Conservation (phyloP, 2,888 invertebrate species). For the Oscheius myriophilus region DNA sequence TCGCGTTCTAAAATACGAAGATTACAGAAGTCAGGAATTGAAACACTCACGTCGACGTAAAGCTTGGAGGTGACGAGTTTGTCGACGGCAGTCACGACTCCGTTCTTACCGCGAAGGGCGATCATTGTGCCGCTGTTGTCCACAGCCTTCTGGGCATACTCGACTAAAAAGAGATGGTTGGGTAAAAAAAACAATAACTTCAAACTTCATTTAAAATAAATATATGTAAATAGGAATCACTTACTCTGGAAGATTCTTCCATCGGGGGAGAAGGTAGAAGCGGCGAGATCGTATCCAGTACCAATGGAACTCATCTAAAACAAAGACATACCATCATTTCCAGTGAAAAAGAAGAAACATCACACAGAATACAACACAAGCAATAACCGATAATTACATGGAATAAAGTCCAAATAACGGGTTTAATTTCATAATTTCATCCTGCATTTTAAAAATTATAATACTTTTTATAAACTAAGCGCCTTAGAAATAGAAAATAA, state of each 20-base stretch:
- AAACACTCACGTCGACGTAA: constrained; percentile 74
- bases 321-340: background rate
- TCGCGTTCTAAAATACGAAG: constrained; percentile 57
- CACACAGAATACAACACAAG: constrained; percentile 1
- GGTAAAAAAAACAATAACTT: background rate
- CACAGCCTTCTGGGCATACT: constrained; percentile 98
- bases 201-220: background rate
- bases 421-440: no score
- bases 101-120: constrained; percentile 91
- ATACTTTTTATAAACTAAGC: no score
- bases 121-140: constrained; percentile 94
- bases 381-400: no score
- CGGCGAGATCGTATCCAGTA: constrained; percentile 97
- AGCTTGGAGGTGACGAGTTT: constrained; percentile 78
- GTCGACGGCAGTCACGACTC: constrained; percentile 95
- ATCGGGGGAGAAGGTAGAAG: constrained; percentile 99
- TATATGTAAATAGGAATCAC: background rate
- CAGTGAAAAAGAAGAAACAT: constrained; percentile 6
- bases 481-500: no score
- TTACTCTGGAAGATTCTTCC: constrained; percentile 93
- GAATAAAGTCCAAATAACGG: no score
- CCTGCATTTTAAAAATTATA: no score
- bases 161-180: constrained; percentile 75
- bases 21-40: background rate
- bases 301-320: constrained; percentile 88